Percentiles rank a stretch among this genome's conserved stretches.
Evolutionary conservation across 1,140 invertebrate species (phyloP).

Genomic region (Mylabris phalerata): DNA sequence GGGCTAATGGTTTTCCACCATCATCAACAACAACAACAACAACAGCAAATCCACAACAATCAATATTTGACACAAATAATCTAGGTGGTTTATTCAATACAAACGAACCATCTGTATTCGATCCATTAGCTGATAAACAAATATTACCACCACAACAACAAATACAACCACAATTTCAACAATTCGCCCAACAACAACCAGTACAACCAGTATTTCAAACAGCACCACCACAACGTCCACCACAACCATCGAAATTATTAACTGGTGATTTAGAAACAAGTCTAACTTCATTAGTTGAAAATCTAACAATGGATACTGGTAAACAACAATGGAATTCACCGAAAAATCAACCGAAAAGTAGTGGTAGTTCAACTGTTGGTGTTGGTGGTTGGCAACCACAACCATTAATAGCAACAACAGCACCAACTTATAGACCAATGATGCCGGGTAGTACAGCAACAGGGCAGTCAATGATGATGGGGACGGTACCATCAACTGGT

Average conservation of each 20-base stretch:
- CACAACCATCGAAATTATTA: conserved; percentile 60
- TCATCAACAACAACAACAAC: conserved; percentile 17
- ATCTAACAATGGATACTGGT: conserved; percentile 81
- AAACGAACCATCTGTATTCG: conserved; percentile 49
- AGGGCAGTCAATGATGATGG: conserved; percentile 21
- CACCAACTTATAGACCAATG: conserved; percentile 74
- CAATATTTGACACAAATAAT: conserved; percentile 36
- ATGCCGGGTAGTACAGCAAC: conserved; percentile 38
- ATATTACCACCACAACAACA: conserved; percentile 38
- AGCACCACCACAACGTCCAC: conserved; percentile 44
- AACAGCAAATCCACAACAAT: conserved; percentile 6
- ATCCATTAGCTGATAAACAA: conserved; percentile 52
- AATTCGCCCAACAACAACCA: conserved; percentile 43
- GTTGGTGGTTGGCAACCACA: conserved; percentile 68
- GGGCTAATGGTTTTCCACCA: conserved; percentile 23
- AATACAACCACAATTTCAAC: conserved; percentile 31
- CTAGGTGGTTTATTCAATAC: conserved; percentile 33
- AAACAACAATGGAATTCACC: conserved; percentile 76
- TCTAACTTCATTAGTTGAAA: conserved; percentile 82
- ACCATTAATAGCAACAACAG: conserved; percentile 75
- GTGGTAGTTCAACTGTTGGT: conserved; percentile 40
- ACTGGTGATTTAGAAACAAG: conserved; percentile 89
- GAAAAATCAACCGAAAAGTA: conserved; percentile 65
- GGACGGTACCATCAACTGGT: neutral
- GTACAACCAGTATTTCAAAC: conserved; percentile 50